phyloP scores from a whole-genome alignment of 2,888 invertebrate species.

The Caenorhabditis parvicauda region DNA sequence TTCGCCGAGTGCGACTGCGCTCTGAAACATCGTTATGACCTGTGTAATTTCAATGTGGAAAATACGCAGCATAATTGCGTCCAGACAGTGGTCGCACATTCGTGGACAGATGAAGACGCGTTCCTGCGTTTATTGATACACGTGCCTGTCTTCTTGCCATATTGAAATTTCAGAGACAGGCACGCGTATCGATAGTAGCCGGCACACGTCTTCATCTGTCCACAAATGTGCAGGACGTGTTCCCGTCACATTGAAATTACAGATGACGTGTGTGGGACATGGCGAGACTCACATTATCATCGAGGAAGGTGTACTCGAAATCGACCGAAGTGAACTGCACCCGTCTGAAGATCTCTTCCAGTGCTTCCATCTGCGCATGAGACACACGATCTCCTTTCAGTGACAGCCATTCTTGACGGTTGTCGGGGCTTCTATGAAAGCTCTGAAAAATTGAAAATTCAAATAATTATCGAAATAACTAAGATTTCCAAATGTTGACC shows the following conservation, averaged over 20 bases:
- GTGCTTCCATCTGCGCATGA: slow-evolving; percentile 75
- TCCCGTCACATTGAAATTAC: not conserved
- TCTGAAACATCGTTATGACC: slow-evolving; percentile 59
- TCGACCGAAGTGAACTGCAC: slow-evolving; percentile 75
- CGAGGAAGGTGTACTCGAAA: slow-evolving; percentile 72
- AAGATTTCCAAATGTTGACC: no score
- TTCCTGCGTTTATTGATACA: no score
- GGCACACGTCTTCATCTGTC: no score
- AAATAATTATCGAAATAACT: not conserved
- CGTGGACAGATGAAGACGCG: no score
- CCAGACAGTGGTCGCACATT: no score
- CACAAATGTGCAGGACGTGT: no score
- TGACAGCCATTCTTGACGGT: slow-evolving; percentile 38
- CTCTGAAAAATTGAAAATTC: slow-evolving; percentile 16
- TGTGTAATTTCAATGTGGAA: not conserved
- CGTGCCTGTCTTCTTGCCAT: no score
- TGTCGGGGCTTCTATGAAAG: slow-evolving; percentile 38
- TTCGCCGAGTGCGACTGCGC: slow-evolving; percentile 79
- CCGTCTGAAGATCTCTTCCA: slow-evolving; percentile 80
- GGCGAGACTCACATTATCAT: slow-evolving; percentile 71
- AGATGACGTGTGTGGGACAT: not conserved
- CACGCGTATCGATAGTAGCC: no score
- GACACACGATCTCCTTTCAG: slow-evolving; percentile 70
- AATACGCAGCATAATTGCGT: no score
- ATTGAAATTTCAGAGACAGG: no score